Base-by-base conservation (phyloP, 2,888 invertebrate species). In the Gymnosoma rotundatum region DNA sequence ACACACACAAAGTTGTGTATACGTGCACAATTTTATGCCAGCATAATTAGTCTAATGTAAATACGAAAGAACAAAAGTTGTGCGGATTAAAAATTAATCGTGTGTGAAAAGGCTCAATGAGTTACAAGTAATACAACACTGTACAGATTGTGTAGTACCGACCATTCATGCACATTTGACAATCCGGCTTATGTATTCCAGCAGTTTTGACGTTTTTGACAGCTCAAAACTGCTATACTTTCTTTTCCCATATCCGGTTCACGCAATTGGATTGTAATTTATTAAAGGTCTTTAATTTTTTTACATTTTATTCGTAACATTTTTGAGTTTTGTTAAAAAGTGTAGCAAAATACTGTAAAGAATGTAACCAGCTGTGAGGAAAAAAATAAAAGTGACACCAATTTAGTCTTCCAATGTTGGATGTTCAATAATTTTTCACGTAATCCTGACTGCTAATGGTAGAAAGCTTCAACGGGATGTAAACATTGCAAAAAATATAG, bases 191-290 rank as follows among this genome's bases (percentile, higher is more conserved):
- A 10, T 14, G 0, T 0, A 20, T 87, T 86, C 81, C 60, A 75
- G 86, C 76, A 87, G 80, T 73, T 86, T 85, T 87, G 84, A 84
- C 86, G 82, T 0, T 86, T 87, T 50, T 87, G 87, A 86, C 87
- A 87, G 63, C 50, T n/a, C 0, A 83, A 83, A 87, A 85, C 86
- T 85, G 86, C 87, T 85, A 58, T 66, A 87, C 89, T 88, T 89
- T 89, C 90, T 91, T 91, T 91, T 89, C 88, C 87, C 83, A 89
- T 88, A 91, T 92, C 91, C 91, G 92, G 89, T 90, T 89, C 87
- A 89, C 88, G 87, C 86, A 88, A 89, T 90, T 89, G 89, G 90
- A 88, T 87, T 87, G 90, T 89, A 87, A 87, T 86, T 88, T 87
- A 78, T 52, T 87, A 87, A 88, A 88, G 88, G 88, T 89, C 78